Percentiles rank a stretch among this genome's conserved stretches.
Conservation (phyloP, 2,113 vertebrate species). For the Thamnaconus septentrionalis region DNA sequence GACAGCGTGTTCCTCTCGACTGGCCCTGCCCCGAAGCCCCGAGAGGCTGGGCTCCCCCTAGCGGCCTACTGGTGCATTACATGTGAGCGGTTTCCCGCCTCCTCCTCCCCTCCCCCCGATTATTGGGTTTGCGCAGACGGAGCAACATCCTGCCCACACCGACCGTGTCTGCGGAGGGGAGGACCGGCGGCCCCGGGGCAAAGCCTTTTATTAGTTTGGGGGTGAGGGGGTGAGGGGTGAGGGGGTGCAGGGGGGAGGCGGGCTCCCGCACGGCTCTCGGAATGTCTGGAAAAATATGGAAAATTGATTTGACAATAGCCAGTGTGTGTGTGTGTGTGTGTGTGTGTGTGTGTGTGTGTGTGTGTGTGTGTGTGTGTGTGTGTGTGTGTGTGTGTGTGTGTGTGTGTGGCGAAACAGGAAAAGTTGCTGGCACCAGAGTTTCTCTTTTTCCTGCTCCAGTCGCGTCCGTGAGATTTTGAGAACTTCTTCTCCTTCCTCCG, state of each 20-base stretch:
- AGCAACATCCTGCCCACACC: slow-evolving; percentile 40
- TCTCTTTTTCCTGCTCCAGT: background rate
- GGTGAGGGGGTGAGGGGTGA: too few relatives aligned
- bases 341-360: too few relatives aligned
- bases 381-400: too few relatives aligned
- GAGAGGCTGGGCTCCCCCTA: too few relatives aligned
- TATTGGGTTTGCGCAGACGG: slow-evolving; percentile 26
- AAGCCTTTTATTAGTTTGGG: slow-evolving; percentile 52
- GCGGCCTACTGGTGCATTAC: slow-evolving; percentile 15
- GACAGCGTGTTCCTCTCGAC: slow-evolving; percentile 46
- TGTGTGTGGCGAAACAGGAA: slow-evolving; percentile 15
- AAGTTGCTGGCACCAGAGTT: slow-evolving; percentile 8
- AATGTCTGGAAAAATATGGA: slow-evolving; percentile 66
- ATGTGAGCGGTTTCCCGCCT: slow-evolving; percentile 26
- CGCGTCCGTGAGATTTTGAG: background rate
- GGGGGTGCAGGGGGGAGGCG: background rate
- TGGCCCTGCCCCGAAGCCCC: slow-evolving; percentile 13
- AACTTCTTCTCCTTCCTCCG: too few relatives aligned
- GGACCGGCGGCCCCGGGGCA: slow-evolving; percentile 38
- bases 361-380: too few relatives aligned
- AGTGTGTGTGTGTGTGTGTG: background rate
- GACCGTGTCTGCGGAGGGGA: background rate
- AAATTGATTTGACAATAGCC: slow-evolving; percentile 48
- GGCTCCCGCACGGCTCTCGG: slow-evolving; percentile 36
- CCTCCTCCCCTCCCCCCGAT: background rate